Evolutionary conservation across 1,140 invertebrate species (phyloP), one percentile per base, ranked within the genome.

Genomic region (Papilio helenus): DNA sequence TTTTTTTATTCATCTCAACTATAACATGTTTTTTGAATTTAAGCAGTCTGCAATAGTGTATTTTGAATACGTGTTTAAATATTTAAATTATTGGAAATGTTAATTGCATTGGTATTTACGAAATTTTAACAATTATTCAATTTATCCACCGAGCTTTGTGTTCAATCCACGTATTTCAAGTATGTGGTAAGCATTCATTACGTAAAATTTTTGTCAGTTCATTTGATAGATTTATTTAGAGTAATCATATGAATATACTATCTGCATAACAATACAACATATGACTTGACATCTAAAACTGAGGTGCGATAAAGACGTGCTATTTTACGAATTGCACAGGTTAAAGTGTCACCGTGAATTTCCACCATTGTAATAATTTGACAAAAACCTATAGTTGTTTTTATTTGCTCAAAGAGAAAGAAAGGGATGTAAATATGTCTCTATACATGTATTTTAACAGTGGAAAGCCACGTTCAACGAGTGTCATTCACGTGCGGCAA

Each of bases 101-200:
- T 72, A 34, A n/a, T 42, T n/a, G 34, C 29, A 20, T 46, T 42
- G 42, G 4, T 23, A 46, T 46, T 23, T 73, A 20, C 18, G 20
- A 44, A 29, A 72, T 73, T 46, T 18, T 73, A 44, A 73, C 72
- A 73, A 73, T 14, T 73, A 73, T 46, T 46, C 16, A 44, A 46
- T 73, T 46, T 26, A 46, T 73, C 42, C n/a, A 8, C 7, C n/a
- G n/a, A 23, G 72, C n/a, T 73, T 73, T 73, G n/a, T 20, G 39
- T 46, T 42, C 72, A 42, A 20, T 39, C 9, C 72, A 46, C 72
- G 39, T 46, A 73, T 73, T 26, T 26, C 58, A 61, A 0, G 23
- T 4, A 58, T 58, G 20, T 58, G 20, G 5, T 7, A 10, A 58
- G 7, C 20, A 26, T 26, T 61, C 9, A 26, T 26, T 26, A 61